These are phyloP conservation scores for Sarcophaga carnaria DNA, from an alignment of 2,888 invertebrate species.

Conservation along the genomic window DNA sequence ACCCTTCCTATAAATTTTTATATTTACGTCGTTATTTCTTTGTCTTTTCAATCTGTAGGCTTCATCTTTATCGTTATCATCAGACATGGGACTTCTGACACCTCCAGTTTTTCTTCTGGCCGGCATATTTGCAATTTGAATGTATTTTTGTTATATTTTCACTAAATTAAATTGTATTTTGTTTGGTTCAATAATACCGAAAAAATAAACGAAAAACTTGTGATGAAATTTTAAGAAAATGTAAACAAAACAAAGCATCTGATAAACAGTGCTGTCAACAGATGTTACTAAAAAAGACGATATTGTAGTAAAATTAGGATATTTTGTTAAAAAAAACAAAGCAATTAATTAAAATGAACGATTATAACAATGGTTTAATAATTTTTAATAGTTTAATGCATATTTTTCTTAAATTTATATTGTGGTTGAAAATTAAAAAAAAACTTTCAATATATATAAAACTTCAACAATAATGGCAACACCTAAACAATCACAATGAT, in stretches of 20 bases:
- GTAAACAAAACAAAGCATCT: slow-evolving; percentile 35
- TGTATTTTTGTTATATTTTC: not conserved
- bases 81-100: slow-evolving; percentile 73
- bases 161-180: not conserved
- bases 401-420: too few species aligned
- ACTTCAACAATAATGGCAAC: not conserved
- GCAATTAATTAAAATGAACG: too few species aligned
- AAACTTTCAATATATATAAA: too few species aligned
- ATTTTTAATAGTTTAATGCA: too few species aligned
- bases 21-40: slow-evolving; percentile 80
- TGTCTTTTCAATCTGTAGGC: slow-evolving; percentile 79
- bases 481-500: not conserved
- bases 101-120: slow-evolving; percentile 77
- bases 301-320: not conserved
- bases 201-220: not conserved
- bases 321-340: not conserved
- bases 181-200: not conserved
- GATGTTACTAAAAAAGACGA: not conserved
- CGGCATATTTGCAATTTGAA: slow-evolving; percentile 75
- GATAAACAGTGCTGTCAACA: not conserved
- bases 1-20: not conserved
- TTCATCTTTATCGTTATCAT: slow-evolving; percentile 73
- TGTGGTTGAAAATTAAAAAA: too few species aligned
- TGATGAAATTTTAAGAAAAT: slow-evolving; percentile 9
- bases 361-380: too few species aligned